These are phyloP conservation scores for Karalla daura DNA, from an alignment of 2,797 vertebrate genomes.

Conservation along the genomic window DNA sequence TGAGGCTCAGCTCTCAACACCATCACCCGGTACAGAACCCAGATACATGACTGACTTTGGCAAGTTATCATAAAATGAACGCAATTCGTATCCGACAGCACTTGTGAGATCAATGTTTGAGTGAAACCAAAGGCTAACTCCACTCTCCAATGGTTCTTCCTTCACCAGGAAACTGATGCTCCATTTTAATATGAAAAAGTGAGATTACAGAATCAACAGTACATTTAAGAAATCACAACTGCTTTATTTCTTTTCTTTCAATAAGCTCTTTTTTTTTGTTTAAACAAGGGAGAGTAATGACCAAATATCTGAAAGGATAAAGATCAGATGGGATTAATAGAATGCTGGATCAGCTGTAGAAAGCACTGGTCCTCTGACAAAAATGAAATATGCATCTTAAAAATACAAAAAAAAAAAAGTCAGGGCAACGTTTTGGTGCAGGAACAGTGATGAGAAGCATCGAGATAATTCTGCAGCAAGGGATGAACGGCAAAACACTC, in stretches of 20 bases:
- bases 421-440: constrained; percentile 81
- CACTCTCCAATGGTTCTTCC: constrained; percentile 22
- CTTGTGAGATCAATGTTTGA: too few species aligned
- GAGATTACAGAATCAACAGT: constrained; percentile 60
- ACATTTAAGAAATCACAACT: constrained; percentile 84
- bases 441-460: constrained; percentile 71
- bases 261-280: constrained; percentile 88
- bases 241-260: constrained; percentile 89
- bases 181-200: constrained; percentile 59
- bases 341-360: constrained; percentile 76
- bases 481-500: constrained; percentile 63
- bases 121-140: neutral
- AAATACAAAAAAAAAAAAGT: constrained; percentile 85
- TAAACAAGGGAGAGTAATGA: constrained; percentile 92
- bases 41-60: too few species aligned
- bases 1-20: too few species aligned
- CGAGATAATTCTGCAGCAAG: constrained; percentile 63
- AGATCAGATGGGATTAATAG: constrained; percentile 89
- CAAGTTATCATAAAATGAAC: too few species aligned
- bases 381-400: constrained; percentile 79
- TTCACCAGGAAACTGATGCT: constrained; percentile 22
- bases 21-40: too few species aligned
- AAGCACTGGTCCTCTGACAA: constrained; percentile 77
- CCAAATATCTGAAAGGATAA: constrained; percentile 96
- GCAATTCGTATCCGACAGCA: too few species aligned